These are phyloP conservation scores for Willisornis vidua DNA, from an alignment of 2,113 vertebrate genomes.

Conservation along the genomic window DNA sequence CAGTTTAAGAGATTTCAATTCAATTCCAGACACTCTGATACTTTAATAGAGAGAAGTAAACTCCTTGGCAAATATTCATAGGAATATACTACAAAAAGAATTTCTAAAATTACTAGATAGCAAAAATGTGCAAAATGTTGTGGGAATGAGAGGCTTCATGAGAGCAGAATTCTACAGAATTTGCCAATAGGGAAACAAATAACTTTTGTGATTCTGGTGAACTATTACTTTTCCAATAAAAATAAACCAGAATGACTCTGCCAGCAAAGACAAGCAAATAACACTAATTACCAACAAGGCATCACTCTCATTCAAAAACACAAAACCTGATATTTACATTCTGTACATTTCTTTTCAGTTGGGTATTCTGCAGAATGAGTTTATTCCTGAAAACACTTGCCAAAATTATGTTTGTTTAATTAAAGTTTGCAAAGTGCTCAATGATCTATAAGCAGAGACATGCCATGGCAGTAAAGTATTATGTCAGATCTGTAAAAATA, in stretches of 20 bases:
- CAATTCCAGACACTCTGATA: background rate
- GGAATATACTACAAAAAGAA: background rate
- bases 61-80: background rate
- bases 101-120: background rate
- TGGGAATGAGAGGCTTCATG: accelerated
- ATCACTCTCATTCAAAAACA: background rate
- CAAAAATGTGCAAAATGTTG: background rate
- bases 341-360: background rate
- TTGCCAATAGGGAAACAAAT: background rate
- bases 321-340: background rate
- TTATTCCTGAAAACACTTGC: background rate
- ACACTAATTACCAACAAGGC: background rate
- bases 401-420: background rate
- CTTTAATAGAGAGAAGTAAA: background rate
- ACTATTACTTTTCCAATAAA: background rate
- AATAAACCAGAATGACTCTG: background rate
- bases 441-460: background rate
- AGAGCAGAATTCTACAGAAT: background rate
- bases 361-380: background rate
- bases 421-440: background rate
- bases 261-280: background rate
- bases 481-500: background rate
- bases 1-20: background rate
- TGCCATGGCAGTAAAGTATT: background rate
- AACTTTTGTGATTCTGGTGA: background rate